phyloP scores from a whole-genome alignment of 2,797 vertebrate genomes.

The Echeneis naucrates region DNA sequence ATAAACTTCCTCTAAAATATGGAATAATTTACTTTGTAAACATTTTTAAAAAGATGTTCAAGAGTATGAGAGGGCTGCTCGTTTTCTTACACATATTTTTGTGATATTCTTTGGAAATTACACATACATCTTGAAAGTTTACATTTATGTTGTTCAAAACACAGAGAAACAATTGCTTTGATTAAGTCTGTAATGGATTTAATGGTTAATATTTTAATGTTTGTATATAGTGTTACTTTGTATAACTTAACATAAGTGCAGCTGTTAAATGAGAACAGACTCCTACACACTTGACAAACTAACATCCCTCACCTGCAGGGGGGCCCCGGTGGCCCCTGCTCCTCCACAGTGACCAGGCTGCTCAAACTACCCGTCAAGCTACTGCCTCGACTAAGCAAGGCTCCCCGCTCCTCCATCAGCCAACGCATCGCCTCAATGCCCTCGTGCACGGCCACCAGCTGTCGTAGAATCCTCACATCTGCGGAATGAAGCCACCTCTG shows the following conservation, averaged over 20 bases:
- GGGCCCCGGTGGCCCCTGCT: constrained; percentile 24
- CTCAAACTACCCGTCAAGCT: constrained; percentile 92
- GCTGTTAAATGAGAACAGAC: too few relatives aligned
- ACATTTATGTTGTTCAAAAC: neutral
- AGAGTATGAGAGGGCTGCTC: neutral
- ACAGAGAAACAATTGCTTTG: neutral
- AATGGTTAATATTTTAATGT: too few relatives aligned
- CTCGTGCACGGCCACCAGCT: constrained; percentile 90
- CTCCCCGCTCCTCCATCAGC: constrained; percentile 89
- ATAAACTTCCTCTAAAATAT: neutral
- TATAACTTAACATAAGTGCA: neutral
- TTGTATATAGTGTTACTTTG: neutral
- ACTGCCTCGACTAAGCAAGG: constrained; percentile 85
- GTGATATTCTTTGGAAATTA: neutral
- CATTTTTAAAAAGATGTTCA: neutral
- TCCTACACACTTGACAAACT: neutral
- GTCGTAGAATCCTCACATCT: constrained; percentile 91
- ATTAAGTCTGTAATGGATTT: neutral
- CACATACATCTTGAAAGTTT: neutral
- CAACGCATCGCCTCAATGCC: constrained; percentile 92
- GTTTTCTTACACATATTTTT: neutral
- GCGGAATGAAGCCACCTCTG: constrained; percentile 88
- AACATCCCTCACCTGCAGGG: constrained; percentile 56
- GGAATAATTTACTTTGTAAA: constrained; percentile 1
- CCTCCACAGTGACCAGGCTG: constrained; percentile 87